Conservation (phyloP, 2,113 vertebrate species). For the Chaetodon trifascialis region DNA sequence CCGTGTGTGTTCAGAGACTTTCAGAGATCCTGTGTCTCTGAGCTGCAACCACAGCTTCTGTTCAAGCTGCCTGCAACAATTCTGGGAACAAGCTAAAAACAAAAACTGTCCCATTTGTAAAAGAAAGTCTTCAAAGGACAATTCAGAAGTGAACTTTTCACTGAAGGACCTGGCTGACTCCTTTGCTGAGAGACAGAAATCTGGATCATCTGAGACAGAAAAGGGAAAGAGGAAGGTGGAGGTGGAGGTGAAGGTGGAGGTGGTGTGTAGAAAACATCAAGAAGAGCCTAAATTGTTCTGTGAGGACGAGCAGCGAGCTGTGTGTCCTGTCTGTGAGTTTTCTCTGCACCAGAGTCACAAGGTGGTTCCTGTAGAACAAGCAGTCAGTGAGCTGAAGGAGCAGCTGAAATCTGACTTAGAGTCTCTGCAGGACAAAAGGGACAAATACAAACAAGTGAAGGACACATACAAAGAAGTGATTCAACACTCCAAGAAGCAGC, state of each 20-base stretch:
- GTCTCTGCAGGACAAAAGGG: constrained; percentile 53
- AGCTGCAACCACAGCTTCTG: too few species aligned
- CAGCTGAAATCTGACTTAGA: constrained; percentile 46
- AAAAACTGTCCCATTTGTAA: not conserved
- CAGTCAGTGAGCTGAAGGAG: constrained; percentile 53
- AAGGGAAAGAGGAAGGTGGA: not conserved
- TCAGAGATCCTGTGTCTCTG: constrained; percentile 55
- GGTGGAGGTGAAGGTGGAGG: not conserved
- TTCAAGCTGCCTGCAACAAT: not conserved
- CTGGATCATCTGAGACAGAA: not conserved
- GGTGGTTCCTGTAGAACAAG: constrained; percentile 57
- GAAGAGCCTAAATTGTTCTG: not conserved
- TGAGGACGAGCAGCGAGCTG: not conserved
- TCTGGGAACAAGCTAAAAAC: not conserved
- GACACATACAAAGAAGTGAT: constrained; percentile 29
- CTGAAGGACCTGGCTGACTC: not conserved
- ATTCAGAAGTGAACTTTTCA: not conserved
- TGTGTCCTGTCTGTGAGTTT: not conserved
- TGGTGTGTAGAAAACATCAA: not conserved
- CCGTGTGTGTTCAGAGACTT: constrained; percentile 48
- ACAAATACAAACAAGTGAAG: constrained; percentile 36
- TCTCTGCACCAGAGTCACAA: constrained; percentile 41
- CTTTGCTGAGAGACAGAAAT: not conserved
- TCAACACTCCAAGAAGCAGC: constrained; percentile 49
- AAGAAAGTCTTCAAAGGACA: not conserved